A percentile compares a stretch with the other conserved stretches of the same genome.
These are phyloP conservation scores for Caenorhabditis imperialis DNA, from an alignment of 2,888 invertebrate genomes.

Conservation along the genomic window DNA sequence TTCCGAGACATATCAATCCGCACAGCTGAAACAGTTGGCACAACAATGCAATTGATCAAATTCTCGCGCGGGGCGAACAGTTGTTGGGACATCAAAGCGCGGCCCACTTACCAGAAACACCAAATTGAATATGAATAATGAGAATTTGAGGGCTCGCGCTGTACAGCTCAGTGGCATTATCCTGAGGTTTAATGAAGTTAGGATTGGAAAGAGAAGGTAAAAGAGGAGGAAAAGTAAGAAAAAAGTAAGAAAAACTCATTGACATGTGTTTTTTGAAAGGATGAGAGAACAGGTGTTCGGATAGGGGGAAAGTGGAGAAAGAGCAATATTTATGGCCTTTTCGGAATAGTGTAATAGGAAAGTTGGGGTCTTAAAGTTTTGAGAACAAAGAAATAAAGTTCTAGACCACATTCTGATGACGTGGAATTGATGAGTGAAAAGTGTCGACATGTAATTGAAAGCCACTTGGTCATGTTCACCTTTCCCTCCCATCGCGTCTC, in stretches of 20 bases:
- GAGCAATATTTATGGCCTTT: conserved; percentile 15
- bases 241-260: conserved; percentile 12
- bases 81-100: not conserved
- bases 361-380: not conserved
- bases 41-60: conserved; percentile 43
- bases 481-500: conserved; percentile 17
- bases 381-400: not conserved
- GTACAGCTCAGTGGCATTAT: conserved; percentile 76
- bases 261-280: conserved; percentile 32
- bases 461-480: conserved; percentile 23
- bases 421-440: conserved; percentile 27
- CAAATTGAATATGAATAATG: conserved; percentile 77
- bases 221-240: not conserved
- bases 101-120: conserved; percentile 74
- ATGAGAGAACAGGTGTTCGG: conserved; percentile 39
- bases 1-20: conserved; percentile 76
- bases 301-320: conserved; percentile 4
- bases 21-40: conserved; percentile 69
- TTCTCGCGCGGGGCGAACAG: conserved; percentile 4
- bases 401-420: conserved; percentile 21
- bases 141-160: conserved; percentile 77
- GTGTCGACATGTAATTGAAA: conserved; percentile 43
- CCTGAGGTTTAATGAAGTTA: not conserved
- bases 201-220: not conserved
- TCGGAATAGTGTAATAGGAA: not conserved